phyloP scores from a whole-genome alignment of 2,797 vertebrate species.

The Pangasius larnaudii region DNA sequence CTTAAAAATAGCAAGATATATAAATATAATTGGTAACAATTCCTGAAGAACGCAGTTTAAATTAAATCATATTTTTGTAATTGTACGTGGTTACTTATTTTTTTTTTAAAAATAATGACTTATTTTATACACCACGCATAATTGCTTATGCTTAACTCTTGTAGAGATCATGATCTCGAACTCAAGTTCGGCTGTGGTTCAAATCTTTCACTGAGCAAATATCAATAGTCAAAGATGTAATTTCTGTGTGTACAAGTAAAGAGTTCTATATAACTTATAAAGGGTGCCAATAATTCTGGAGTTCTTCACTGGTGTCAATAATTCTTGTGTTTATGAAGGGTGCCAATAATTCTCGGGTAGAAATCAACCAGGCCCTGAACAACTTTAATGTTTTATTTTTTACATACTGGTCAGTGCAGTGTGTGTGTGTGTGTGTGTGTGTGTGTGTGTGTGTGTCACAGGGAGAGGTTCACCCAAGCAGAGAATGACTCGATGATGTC shows the following conservation, averaged over 20 bases:
- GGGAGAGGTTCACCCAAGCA: slow-evolving; percentile 2
- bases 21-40: background rate
- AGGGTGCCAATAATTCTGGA: background rate
- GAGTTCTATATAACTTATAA: background rate
- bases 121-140: background rate
- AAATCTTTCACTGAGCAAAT: too few relatives aligned
- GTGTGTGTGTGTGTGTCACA: slow-evolving; percentile 1
- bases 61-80: background rate
- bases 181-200: too few relatives aligned
- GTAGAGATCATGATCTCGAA: too few relatives aligned
- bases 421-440: background rate
- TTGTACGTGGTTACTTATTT: background rate
- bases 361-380: background rate
- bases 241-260: too few relatives aligned
- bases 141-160: too few relatives aligned
- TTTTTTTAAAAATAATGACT: background rate
- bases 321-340: background rate
- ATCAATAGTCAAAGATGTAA: too few relatives aligned
- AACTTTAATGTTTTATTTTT: background rate
- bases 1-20: background rate
- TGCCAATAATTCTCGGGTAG: background rate
- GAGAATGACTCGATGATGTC: slow-evolving; percentile 48
- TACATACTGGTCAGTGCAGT: background rate
- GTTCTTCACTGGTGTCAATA: background rate
- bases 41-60: background rate